Base-by-base conservation (phyloP, 2,888 invertebrate species). In the Diabrotica balteata region DNA sequence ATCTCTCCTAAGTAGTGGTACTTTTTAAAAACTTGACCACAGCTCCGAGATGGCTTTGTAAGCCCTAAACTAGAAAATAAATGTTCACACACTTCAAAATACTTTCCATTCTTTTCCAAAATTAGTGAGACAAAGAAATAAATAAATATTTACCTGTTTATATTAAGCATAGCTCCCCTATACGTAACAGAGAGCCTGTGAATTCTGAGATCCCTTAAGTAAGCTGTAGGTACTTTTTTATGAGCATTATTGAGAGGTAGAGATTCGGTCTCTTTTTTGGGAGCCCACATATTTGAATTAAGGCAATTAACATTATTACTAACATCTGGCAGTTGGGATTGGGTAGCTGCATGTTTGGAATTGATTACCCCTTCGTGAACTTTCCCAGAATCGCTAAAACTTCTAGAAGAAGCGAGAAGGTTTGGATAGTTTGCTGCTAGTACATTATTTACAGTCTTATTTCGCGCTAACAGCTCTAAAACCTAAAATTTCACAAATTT, bases 91-190 rank as follows among this genome's bases (percentile, higher is more conserved):
- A 17, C 17, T 2, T 17, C 17, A 17, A 17, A 17, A 17, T 17
- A 17, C 17, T 17, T 17, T 17, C 17, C 17, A 1, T 17, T 17
- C 17, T 2, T 17, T 17, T 17, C 17, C 2, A 17, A n/a, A 17
- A 17, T 17, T 17, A 17, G 2, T 17, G 17, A 17, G 17, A 17
- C 17, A 2, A 17, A 17, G 17, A 17, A 17, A 17, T 17, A 17
- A 17, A 17, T 17, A 17, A 17, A 17, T 17, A 17, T 17, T 51
- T 64, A 64, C 59, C 93, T 85, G 78, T 90, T 93, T 77, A 94
- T 92, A 81, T 94, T 93, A 66, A 94, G 84, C 92, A 94, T 94
- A 1, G 94, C 94, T 32, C 94, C 94, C 70, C 94, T 87, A 79
- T 94, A 94, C 3, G 94, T 94, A 63, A 95, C 85, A 54, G 93